Conservation (phyloP, 1,140 invertebrate genomes). For the Eubasilissa regina region DNA sequence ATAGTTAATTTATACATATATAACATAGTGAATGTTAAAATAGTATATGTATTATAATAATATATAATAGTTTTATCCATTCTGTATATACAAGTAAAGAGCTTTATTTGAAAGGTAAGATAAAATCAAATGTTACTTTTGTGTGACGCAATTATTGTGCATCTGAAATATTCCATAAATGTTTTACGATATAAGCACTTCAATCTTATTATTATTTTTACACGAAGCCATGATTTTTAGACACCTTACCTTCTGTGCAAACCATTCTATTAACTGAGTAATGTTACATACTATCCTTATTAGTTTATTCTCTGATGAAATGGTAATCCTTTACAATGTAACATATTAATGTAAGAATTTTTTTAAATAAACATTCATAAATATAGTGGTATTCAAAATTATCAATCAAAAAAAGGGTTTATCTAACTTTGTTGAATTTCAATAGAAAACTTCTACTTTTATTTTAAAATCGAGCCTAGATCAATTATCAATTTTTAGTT, state of each 20-base stretch:
- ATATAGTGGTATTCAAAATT: too few species aligned
- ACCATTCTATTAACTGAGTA: too few species aligned
- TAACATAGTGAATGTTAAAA: slow-evolving; percentile 43
- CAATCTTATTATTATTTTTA: background rate
- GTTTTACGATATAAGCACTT: slow-evolving; percentile 52
- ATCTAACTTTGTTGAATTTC: too few species aligned
- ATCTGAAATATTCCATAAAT: slow-evolving; percentile 60
- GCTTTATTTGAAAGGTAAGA: slow-evolving; percentile 54
- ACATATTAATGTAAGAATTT: too few species aligned
- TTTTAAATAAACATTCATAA: too few species aligned
- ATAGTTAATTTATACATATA: slow-evolving; percentile 38
- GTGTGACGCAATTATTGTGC: slow-evolving; percentile 51
- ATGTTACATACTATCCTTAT: too few species aligned
- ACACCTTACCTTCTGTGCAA: too few species aligned
- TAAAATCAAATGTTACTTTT: slow-evolving; percentile 50
- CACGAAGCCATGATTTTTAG: background rate
- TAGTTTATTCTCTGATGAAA: too few species aligned
- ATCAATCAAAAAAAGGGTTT: too few species aligned
- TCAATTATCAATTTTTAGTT: slow-evolving; percentile 10
- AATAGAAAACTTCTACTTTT: too few species aligned
- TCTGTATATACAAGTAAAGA: slow-evolving; percentile 53
- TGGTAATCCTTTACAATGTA: too few species aligned
- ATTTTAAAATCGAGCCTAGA: slow-evolving; percentile 12
- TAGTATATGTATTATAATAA: slow-evolving; percentile 13
- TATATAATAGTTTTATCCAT: slow-evolving; percentile 43